phyloP scores from a whole-genome alignment of 2,888 invertebrate species.

The Ecdyonurus torrentis region DNA sequence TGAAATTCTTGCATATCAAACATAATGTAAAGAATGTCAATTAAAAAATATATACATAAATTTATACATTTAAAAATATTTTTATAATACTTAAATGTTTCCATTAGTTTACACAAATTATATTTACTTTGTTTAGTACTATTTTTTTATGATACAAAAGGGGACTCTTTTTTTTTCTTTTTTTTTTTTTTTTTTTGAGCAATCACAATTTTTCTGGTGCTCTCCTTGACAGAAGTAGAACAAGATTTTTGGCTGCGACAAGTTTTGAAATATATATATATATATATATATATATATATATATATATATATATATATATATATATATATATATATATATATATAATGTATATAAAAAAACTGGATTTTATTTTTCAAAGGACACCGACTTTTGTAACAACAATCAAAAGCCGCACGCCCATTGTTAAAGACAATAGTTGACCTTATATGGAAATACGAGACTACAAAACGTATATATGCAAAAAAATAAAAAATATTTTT shows the following conservation, averaged over 20 bases:
- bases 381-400: background rate
- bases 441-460: constrained; percentile 3
- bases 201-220: background rate
- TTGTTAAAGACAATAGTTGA: constrained; percentile 3
- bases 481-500: background rate
- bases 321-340: background rate
- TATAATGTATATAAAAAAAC: background rate
- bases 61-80: too few species aligned
- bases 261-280: background rate
- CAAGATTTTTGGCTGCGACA: background rate
- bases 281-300: background rate
- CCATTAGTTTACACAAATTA: too few species aligned
- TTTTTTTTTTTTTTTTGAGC: too few species aligned
- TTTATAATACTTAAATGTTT: too few species aligned
- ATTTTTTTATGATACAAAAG: too few species aligned
- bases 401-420: constrained; percentile 4
- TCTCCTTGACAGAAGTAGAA: background rate
- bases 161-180: too few species aligned
- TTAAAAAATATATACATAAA: too few species aligned
- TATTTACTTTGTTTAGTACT: too few species aligned
- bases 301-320: background rate
- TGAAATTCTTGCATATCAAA: too few species aligned
- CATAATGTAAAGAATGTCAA: too few species aligned
- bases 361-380: background rate
- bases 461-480: background rate